Percentiles rank a stretch among this genome's conserved stretches.
These are phyloP conservation scores for Zhuqinia jingwanae DNA, from an alignment of 2,888 invertebrate species.

Conservation along the genomic window DNA sequence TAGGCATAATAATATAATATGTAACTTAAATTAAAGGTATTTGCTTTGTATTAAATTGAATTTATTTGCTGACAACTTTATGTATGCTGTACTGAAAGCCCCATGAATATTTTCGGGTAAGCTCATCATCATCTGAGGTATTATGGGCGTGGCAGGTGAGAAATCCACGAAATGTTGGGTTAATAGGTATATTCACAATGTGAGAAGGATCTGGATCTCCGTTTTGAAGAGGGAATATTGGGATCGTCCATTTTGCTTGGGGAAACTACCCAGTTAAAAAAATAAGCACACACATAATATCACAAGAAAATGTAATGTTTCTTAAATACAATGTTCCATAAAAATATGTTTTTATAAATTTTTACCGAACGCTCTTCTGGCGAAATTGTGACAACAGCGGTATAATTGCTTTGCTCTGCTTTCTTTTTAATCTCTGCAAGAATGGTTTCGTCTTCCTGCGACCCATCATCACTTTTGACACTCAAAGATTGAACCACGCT, in stretches of 20 bases:
- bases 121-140: background rate
- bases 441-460: background rate
- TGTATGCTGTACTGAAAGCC: slow-evolving; percentile 44
- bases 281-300: background rate
- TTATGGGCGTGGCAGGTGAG: background rate
- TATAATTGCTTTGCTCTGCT: slow-evolving; percentile 39
- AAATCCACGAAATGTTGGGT: slow-evolving; percentile 61
- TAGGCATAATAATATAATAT: no score
- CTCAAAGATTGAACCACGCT: slow-evolving; percentile 41
- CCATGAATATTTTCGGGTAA: slow-evolving; percentile 43
- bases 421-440: slow-evolving; percentile 36
- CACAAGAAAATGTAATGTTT: no score
- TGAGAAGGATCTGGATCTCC: slow-evolving; percentile 49
- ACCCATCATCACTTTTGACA: background rate
- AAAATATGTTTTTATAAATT: no score
- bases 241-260: slow-evolving; percentile 45
- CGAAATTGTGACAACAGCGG: slow-evolving; percentile 32
- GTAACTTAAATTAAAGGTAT: no score
- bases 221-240: slow-evolving; percentile 58
- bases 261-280: slow-evolving; percentile 25
- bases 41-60: no score
- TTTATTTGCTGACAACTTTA: background rate
- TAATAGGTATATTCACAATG: slow-evolving; percentile 51
- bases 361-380: slow-evolving; percentile 35
- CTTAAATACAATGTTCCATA: no score